Evolutionary conservation across 2,113 vertebrate genomes (phyloP).

Genomic region (Anguilla japonica): DNA sequence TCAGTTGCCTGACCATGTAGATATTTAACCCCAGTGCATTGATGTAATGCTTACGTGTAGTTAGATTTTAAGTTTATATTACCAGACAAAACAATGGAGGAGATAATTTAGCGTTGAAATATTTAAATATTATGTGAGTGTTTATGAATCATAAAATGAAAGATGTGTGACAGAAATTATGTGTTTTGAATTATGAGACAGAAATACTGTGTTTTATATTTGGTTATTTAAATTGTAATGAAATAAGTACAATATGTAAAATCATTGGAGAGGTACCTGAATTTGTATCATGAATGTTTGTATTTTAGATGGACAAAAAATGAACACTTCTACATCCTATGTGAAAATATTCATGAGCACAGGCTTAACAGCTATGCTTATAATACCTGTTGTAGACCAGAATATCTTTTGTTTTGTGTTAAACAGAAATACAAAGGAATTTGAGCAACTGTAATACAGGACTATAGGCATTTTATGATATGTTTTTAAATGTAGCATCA

Average conservation of each 20-base stretch:
- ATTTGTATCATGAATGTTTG: not conserved
- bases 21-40: not conserved
- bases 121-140: not conserved
- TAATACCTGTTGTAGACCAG: constrained; percentile 66
- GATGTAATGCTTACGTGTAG: not conserved
- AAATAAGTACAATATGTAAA: not conserved
- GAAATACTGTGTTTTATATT: not conserved
- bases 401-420: constrained; percentile 50
- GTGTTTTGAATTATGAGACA: not conserved
- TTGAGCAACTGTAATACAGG: constrained; percentile 51
- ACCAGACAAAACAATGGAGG: constrained; percentile 1
- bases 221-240: not conserved
- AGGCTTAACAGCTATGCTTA: constrained; percentile 61
- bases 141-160: not conserved
- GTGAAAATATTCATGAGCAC: constrained; percentile 47
- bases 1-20: not conserved
- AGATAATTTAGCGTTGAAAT: not conserved
- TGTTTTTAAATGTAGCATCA: constrained; percentile 60
- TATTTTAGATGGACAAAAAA: constrained; percentile 48
- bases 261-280: not conserved
- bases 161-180: not conserved
- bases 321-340: constrained; percentile 46
- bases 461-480: constrained; percentile 52
- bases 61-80: not conserved
- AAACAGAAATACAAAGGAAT: constrained; percentile 60